phyloP scores from a whole-genome alignment of 1,140 invertebrate genomes.

The Drosophila subobscura region DNA sequence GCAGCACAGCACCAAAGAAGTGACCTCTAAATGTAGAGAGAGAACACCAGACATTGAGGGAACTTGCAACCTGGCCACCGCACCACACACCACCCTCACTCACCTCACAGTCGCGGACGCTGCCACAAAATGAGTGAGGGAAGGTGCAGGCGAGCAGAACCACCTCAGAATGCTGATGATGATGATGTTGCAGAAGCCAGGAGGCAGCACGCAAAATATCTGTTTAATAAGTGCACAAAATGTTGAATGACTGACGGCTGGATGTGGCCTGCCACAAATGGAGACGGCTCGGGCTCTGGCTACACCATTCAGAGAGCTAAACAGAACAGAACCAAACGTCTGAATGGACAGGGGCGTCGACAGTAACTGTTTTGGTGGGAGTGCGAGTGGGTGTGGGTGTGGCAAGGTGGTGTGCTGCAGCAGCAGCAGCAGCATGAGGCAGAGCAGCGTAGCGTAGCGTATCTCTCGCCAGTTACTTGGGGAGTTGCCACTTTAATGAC shows the following conservation, averaged over 20 bases:
- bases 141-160: constrained; percentile 72
- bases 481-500: constrained; percentile 45
- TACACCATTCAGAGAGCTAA: constrained; percentile 65
- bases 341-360: constrained; percentile 40
- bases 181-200: constrained; percentile 38
- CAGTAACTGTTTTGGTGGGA: constrained; percentile 42
- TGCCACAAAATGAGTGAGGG: constrained; percentile 59
- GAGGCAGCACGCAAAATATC: constrained; percentile 36
- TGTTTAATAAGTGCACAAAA: constrained; percentile 53
- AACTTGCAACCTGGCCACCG: not conserved
- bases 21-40: constrained; percentile 71
- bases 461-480: constrained; percentile 28
- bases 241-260: constrained; percentile 14
- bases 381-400: not conserved
- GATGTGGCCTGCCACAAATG: constrained; percentile 59
- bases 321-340: constrained; percentile 67
- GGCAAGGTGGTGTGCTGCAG: not conserved
- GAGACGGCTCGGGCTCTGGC: constrained; percentile 39
- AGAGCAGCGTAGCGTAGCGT: constrained; percentile 28
- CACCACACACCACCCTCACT: not conserved
- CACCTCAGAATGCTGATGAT: constrained; percentile 44
- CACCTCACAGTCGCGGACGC: not conserved
- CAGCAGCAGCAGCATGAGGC: constrained; percentile 13
- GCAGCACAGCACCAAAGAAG: constrained; percentile 33
- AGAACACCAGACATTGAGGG: constrained; percentile 23